Percentiles rank a stretch among this genome's conserved stretches.
These are phyloP conservation scores for Brachionichthys hirsutus DNA, from an alignment of 2,113 vertebrate species.

Conservation along the genomic window DNA sequence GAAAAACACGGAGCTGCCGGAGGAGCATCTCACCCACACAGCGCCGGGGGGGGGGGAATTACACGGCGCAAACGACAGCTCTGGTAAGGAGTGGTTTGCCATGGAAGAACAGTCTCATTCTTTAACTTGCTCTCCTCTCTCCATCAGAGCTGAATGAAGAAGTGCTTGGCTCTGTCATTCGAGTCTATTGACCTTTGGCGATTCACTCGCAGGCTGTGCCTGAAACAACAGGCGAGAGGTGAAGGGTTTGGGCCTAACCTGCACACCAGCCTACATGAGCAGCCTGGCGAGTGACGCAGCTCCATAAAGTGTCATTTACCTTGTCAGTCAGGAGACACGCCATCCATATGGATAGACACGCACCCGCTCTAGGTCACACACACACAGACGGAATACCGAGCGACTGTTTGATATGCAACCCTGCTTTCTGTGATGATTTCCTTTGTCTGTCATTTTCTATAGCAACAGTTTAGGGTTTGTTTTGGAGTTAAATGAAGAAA, in stretches of 20 bases:
- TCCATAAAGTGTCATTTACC: constrained; percentile 58
- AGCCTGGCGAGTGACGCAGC: constrained; percentile 30
- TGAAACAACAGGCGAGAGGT: constrained; percentile 54
- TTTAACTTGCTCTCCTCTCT: constrained; percentile 50
- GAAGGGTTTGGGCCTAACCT: constrained; percentile 51
- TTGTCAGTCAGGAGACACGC: constrained; percentile 38
- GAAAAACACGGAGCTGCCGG: constrained; percentile 40
- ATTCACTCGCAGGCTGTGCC: constrained; percentile 45
- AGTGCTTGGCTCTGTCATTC: constrained; percentile 55
- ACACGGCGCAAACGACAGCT: constrained; percentile 57
- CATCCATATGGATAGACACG: constrained; percentile 56
- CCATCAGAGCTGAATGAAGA: constrained; percentile 55
- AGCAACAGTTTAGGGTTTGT: neutral
- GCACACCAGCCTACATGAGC: constrained; percentile 20
- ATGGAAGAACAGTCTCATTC: constrained; percentile 45
- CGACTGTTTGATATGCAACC: constrained; percentile 20
- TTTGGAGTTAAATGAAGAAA: constrained; percentile 12
- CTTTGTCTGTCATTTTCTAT: constrained; percentile 11
- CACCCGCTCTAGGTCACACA: constrained; percentile 41
- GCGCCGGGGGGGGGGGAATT: constrained; percentile 53
- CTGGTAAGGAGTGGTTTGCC: constrained; percentile 34
- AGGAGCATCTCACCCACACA: constrained; percentile 52
- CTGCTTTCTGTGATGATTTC: constrained; percentile 19
- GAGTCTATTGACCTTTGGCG: constrained; percentile 69
- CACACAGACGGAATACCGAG: constrained; percentile 33